Conservation (phyloP, 2,888 invertebrate genomes). For the Polyommatus iphigenia region DNA sequence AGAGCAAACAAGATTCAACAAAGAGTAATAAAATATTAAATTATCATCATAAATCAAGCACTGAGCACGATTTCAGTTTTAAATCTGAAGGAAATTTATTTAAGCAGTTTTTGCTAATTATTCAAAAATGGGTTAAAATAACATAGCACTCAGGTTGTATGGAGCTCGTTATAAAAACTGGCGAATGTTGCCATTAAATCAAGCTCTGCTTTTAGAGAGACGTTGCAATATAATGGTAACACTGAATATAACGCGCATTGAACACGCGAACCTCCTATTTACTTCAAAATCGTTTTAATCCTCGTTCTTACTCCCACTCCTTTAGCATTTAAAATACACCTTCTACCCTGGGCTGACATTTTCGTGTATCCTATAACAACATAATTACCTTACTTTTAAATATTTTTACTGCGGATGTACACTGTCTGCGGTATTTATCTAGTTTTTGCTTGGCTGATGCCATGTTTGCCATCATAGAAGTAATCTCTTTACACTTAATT, state of each 20-base stretch:
- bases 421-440: not conserved
- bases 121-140: conserved; percentile 27
- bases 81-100: conserved; percentile 18
- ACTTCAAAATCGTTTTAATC: conserved; percentile 32
- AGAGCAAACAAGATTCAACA: conserved; percentile 2
- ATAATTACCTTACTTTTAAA: not conserved
- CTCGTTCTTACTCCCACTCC: not conserved
- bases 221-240: conserved; percentile 39
- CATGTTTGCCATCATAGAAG: not conserved
- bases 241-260: conserved; percentile 37
- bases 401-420: not conserved
- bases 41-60: conserved; percentile 11
- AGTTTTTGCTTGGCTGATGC: not conserved
- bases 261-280: conserved; percentile 40
- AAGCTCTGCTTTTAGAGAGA: conserved; percentile 38
- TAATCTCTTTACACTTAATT: not conserved
- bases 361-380: not conserved
- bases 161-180: conserved; percentile 33
- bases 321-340: not conserved
- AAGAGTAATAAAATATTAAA: conserved; percentile 4
- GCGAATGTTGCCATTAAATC: conserved; percentile 37
- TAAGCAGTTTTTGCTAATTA: conserved; percentile 19
- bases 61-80: not conserved
- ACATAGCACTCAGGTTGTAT: conserved; percentile 20
- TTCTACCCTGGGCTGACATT: not conserved